These are phyloP conservation scores for Synanthedon myopaeformis DNA, from an alignment of 2,888 invertebrate species.

Conservation along the genomic window DNA sequence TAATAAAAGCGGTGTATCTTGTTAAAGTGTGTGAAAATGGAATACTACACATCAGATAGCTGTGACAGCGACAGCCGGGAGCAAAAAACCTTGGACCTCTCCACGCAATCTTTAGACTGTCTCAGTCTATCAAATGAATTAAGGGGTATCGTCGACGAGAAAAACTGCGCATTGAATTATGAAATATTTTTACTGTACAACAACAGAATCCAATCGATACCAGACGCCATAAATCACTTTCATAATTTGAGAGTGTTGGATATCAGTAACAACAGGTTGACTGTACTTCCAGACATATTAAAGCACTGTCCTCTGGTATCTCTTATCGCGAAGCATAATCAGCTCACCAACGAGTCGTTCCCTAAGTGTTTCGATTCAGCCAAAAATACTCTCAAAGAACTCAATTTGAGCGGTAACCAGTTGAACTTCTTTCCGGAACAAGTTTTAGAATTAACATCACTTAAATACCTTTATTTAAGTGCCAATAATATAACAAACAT, in stretches of 20 bases:
- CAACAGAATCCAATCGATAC: conserved; percentile 82
- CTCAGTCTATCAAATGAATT: conserved; percentile 71
- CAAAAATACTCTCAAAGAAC: conserved; percentile 76
- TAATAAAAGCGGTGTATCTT: conserved; percentile 9
- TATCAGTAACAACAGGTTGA: conserved; percentile 87
- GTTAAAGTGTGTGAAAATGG: conserved; percentile 65
- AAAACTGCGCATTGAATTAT: conserved; percentile 68
- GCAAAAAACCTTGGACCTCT: conserved; percentile 77
- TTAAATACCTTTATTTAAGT: conserved; percentile 91
- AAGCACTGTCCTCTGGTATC: conserved; percentile 80
- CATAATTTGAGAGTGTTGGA: conserved; percentile 83
- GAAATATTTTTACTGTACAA: conserved; percentile 87
- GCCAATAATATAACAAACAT: conserved; percentile 86
- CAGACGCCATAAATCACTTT: conserved; percentile 73
- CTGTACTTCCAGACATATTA: conserved; percentile 81
- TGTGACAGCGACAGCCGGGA: conserved; percentile 81
- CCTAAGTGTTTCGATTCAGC: conserved; percentile 84
- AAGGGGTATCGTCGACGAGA: conserved; percentile 71
- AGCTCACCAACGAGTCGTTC: conserved; percentile 83
- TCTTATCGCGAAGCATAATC: conserved; percentile 90
- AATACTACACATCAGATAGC: conserved; percentile 86
- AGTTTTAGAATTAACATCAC: conserved; percentile 78
- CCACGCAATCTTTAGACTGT: conserved; percentile 66
- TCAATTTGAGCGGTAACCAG: conserved; percentile 95
- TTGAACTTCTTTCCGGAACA: conserved; percentile 88